Conservation (phyloP, 2,113 vertebrate species). For the Sapayoa aenigma region DNA sequence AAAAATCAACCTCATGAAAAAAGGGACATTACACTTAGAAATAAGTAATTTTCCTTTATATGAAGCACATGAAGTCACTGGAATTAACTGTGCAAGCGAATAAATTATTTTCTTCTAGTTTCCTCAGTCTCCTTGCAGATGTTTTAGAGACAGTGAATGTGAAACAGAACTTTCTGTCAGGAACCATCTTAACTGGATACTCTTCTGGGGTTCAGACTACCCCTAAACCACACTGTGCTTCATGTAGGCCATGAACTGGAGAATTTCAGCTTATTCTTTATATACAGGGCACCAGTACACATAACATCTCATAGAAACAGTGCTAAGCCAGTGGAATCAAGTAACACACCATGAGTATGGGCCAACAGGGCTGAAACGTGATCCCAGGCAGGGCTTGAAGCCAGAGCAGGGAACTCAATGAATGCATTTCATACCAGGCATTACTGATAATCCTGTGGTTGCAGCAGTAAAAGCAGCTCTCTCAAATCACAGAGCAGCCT, state of each 20-base stretch:
- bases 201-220: not conserved
- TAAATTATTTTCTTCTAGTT: not conserved
- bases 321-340: not conserved
- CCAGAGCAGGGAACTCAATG: slow-evolving; percentile 19
- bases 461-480: slow-evolving; percentile 1
- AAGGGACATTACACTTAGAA: not conserved
- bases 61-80: not conserved
- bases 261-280: not conserved
- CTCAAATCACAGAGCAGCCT: slow-evolving; percentile 1
- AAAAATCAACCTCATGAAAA: not conserved
- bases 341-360: not conserved
- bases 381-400: not conserved
- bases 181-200: not conserved
- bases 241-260: not conserved
- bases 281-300: not conserved
- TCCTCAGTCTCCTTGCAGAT: not conserved
- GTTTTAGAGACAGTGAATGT: not conserved
- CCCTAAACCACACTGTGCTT: not conserved
- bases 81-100: not conserved
- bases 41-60: not conserved
- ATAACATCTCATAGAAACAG: not conserved
- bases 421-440: slow-evolving; percentile 6
- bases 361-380: not conserved
- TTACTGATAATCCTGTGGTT: slow-evolving; percentile 41
- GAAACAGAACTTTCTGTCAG: not conserved